Conservation (phyloP, 2,797 vertebrate genomes). For the Champsocephalus esox region DNA sequence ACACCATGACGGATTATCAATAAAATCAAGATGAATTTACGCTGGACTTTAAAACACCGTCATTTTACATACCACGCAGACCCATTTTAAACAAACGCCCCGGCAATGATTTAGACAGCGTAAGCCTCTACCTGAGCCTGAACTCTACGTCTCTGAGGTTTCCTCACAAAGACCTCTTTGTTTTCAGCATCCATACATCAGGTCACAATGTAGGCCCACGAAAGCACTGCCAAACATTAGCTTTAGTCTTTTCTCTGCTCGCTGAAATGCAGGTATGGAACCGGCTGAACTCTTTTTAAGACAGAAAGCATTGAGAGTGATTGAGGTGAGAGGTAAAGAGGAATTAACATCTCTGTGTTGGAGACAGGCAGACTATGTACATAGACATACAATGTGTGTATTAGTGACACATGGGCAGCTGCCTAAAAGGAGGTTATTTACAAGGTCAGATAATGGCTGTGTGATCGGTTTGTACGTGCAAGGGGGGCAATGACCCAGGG, state of each 20-base stretch:
- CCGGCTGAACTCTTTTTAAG: constrained; percentile 75
- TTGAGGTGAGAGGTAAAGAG: constrained; percentile 23
- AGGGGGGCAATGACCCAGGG: constrained; percentile 73
- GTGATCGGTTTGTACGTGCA: constrained; percentile 45
- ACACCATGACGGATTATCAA: constrained; percentile 70
- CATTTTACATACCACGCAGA: constrained; percentile 57
- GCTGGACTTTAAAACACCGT: constrained; percentile 57
- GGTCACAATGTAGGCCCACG: constrained; percentile 73
- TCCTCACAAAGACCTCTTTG: constrained; percentile 80
- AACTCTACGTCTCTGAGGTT: constrained; percentile 72
- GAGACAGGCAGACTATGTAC: constrained; percentile 69
- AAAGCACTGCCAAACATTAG: constrained; percentile 86
- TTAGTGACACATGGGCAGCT: constrained; percentile 81
- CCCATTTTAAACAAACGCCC: constrained; percentile 74
- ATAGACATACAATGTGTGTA: constrained; percentile 75
- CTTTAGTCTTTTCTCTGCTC: constrained; percentile 69
- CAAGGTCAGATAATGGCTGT: constrained; percentile 82
- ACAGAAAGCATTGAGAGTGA: constrained; percentile 67
- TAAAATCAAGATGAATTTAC: constrained; percentile 71
- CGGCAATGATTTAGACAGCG: constrained; percentile 75
- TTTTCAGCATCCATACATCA: constrained; percentile 80
- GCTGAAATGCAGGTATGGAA: constrained; percentile 78
- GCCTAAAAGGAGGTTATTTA: constrained; percentile 90
- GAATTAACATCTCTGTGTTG: constrained; percentile 46
- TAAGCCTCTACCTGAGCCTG: constrained; percentile 78